Conservation (phyloP, 1,140 invertebrate species). For the Stegodyphus mimosarum region DNA sequence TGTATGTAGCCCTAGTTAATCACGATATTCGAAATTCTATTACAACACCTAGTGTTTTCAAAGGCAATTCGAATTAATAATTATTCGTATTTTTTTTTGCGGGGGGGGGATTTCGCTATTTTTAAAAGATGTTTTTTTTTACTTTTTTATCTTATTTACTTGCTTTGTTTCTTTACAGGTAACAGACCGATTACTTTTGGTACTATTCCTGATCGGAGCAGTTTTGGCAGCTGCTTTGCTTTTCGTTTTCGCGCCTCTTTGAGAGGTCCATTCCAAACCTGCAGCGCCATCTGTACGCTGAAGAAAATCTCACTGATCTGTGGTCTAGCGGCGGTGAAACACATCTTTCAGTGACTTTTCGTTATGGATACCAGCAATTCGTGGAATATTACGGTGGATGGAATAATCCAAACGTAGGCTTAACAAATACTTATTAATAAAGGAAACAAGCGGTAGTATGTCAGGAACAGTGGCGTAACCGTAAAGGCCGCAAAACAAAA, state of each 20-base stretch:
- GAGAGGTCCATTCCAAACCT: neutral
- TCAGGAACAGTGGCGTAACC: conserved; percentile 8
- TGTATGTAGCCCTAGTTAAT: neutral
- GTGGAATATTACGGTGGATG: neutral
- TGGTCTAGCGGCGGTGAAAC: neutral
- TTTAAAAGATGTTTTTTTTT: neutral
- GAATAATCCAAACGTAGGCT: neutral
- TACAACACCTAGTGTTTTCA: neutral
- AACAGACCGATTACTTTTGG: conserved; percentile 33
- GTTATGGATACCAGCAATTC: neutral
- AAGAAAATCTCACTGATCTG: neutral
- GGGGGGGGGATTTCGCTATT: neutral
- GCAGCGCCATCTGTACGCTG: neutral
- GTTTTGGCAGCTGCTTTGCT: conserved; percentile 26
- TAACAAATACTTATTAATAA: neutral
- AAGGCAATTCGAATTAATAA: neutral
- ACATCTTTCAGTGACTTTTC: neutral
- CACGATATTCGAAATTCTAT: neutral
- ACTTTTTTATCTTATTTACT: neutral
- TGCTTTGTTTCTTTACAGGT: conserved; percentile 7
- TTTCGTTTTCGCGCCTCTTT: conserved; percentile 45
- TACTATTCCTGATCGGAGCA: conserved; percentile 34
- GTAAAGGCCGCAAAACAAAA: neutral
- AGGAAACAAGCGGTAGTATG: neutral
- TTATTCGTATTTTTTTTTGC: neutral